Percentiles rank a stretch among this genome's conserved stretches.
phyloP scores from a whole-genome alignment of 2,113 vertebrate genomes.

The Otis tarda region DNA sequence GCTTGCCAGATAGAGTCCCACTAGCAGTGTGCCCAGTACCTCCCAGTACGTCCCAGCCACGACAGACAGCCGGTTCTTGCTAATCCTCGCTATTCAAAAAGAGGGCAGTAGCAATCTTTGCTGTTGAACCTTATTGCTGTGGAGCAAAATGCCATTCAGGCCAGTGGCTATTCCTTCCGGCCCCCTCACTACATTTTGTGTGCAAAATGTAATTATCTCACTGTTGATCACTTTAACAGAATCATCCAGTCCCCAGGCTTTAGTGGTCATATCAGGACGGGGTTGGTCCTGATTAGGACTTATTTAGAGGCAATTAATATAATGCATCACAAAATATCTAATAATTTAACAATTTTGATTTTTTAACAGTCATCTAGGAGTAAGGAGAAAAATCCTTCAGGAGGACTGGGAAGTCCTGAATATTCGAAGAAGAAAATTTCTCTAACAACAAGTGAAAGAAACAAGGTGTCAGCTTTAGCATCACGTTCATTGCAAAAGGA shows the following conservation, averaged over 20 bases:
- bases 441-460: not conserved
- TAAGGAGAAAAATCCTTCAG: not conserved
- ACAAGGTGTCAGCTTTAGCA: not conserved
- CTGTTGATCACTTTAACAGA: not conserved
- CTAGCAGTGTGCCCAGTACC: not conserved
- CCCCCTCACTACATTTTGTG: not conserved
- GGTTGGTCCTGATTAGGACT: not conserved
- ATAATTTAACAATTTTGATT: not conserved
- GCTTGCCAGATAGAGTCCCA: not conserved
- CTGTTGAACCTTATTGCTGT: not conserved
- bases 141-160: not conserved
- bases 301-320: not conserved
- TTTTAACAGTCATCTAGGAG: not conserved
- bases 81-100: conserved; percentile 1
- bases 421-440: not conserved
- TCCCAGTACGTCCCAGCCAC: not conserved
- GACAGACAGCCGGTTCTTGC: not conserved
- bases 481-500: not conserved
- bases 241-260: not conserved
- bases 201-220: not conserved
- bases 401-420: not conserved
- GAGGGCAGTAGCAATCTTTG: conserved; percentile 50
- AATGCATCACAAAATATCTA: not conserved
- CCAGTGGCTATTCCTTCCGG: not conserved
- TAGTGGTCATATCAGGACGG: not conserved